Evolutionary conservation across 1,140 invertebrate genomes (phyloP).

Genomic region (Drosophila setifemur): DNA sequence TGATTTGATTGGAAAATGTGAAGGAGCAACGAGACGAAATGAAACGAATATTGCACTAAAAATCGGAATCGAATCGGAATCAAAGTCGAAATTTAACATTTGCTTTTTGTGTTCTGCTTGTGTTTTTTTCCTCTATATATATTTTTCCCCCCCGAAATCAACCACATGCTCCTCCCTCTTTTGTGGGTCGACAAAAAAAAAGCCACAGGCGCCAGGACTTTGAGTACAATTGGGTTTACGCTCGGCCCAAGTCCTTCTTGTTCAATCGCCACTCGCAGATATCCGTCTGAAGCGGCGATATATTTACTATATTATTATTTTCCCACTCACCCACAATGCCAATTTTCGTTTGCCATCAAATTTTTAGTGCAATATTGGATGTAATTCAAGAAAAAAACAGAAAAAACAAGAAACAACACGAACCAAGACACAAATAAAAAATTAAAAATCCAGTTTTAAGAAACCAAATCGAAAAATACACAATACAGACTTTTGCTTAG

Average conservation of each 20-base stretch:
- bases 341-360: conserved; percentile 19
- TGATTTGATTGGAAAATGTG: conserved; percentile 12
- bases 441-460: not conserved
- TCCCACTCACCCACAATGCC: not conserved
- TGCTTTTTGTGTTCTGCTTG: conserved; percentile 46
- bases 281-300: conserved; percentile 54
- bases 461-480: not conserved
- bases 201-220: conserved; percentile 68
- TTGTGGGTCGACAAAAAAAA: conserved; percentile 9
- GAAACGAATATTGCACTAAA: conserved; percentile 77
- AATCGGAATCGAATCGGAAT: conserved; percentile 41
- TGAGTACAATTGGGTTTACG: conserved; percentile 81
- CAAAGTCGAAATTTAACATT: conserved; percentile 31
- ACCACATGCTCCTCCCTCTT: conserved; percentile 22
- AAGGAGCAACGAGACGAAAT: not conserved
- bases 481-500: conserved; percentile 22
- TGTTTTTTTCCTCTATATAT: no score
- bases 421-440: not conserved
- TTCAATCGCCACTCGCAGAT: conserved; percentile 78
- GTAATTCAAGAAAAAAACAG: conserved; percentile 4
- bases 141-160: not conserved
- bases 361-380: conserved; percentile 76
- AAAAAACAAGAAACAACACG: conserved; percentile 26
- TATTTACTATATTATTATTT: conserved; percentile 1
- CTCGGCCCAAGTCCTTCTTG: conserved; percentile 77